A percentile compares a stretch with the other conserved stretches of the same genome.
These are phyloP conservation scores for Cynoglossus semilaevis DNA, from an alignment of 2,113 vertebrate genomes.

Conservation along the genomic window DNA sequence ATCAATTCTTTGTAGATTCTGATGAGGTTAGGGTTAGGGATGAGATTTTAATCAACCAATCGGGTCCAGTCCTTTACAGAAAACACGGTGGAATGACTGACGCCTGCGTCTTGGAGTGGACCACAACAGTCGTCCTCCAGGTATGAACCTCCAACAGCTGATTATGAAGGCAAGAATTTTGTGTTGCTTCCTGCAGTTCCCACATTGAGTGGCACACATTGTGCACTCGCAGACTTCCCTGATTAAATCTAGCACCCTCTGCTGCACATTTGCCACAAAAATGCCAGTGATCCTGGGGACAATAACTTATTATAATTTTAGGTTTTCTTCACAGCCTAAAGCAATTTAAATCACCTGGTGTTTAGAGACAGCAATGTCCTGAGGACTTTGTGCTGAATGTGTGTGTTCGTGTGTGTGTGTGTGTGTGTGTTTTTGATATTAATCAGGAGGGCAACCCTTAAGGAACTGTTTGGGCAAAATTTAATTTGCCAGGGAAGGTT, in stretches of 20 bases:
- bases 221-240: slow-evolving; percentile 2
- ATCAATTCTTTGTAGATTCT: too few relatives aligned
- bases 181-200: slow-evolving; percentile 2
- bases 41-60: too few relatives aligned
- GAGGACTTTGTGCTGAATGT: background rate
- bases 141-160: slow-evolving; percentile 4
- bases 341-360: background rate
- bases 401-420: too few relatives aligned
- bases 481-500: background rate
- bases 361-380: background rate
- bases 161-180: too few relatives aligned
- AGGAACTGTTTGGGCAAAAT: background rate
- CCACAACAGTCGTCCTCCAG: slow-evolving; percentile 11
- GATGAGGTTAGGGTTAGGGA: too few relatives aligned
- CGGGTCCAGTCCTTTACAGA: too few relatives aligned
- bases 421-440: background rate
- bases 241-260: slow-evolving; percentile 8
- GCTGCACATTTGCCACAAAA: background rate
- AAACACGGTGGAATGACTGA: background rate
- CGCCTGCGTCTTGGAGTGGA: slow-evolving; percentile 10
- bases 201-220: slow-evolving; percentile 17
- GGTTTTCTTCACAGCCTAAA: background rate
- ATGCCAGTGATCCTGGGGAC: background rate
- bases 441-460: slow-evolving; percentile 3
- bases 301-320: background rate